Conservation (phyloP, 1,140 invertebrate species). For the Zaprionus vittiger region DNA sequence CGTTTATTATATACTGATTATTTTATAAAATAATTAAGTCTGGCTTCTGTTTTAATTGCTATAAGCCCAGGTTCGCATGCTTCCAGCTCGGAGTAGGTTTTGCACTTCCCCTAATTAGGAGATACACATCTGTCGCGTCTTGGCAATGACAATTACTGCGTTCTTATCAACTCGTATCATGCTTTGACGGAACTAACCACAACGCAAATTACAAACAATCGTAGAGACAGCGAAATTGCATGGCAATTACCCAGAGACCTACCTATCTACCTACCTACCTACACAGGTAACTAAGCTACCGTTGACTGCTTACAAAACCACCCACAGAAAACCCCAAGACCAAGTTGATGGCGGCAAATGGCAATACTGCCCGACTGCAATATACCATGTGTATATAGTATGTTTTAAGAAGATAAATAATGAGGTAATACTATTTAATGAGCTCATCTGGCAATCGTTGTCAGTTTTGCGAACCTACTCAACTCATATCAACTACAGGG, state of each 20-base stretch:
- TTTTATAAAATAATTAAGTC: neutral
- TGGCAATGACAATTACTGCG: slow-evolving; percentile 8
- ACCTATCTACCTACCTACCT: slow-evolving; percentile 6
- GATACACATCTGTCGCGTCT: slow-evolving; percentile 28
- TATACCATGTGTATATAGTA: slow-evolving; percentile 5
- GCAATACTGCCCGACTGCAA: neutral
- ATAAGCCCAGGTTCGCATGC: neutral
- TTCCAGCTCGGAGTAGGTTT: neutral
- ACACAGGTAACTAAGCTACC: slow-evolving; percentile 13
- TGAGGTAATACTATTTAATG: neutral
- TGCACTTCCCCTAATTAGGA: slow-evolving; percentile 22
- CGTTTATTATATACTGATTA: neutral
- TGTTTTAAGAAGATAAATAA: neutral
- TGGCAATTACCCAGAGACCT: slow-evolving; percentile 36
- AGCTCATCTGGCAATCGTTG: neutral
- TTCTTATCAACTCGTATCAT: slow-evolving; percentile 39
- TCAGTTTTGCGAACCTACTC: neutral
- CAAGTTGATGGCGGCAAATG: slow-evolving; percentile 2
- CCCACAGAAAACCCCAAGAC: slow-evolving; percentile 17
- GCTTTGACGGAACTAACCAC: slow-evolving; percentile 33
- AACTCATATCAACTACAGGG: neutral
- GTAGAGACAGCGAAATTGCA: slow-evolving; percentile 35
- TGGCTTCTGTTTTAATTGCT: neutral
- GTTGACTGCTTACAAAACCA: slow-evolving; percentile 9
- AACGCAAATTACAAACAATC: slow-evolving; percentile 27